Base-by-base conservation (phyloP, 2,888 invertebrate genomes). In the Boloria euphrosyne region DNA sequence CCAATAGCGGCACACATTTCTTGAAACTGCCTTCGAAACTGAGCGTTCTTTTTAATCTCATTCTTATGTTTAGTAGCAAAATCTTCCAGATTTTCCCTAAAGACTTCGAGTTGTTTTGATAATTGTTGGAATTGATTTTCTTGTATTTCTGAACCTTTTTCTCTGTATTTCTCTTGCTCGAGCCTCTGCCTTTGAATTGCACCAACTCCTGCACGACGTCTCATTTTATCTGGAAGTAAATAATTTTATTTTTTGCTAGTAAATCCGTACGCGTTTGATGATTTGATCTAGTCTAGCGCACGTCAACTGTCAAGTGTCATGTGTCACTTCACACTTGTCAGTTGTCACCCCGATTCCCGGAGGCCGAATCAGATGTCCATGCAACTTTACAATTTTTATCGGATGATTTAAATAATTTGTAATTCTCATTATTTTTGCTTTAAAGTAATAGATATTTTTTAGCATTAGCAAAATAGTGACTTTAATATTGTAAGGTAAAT, bases 1-100 rank as follows among this genome's bases (percentile, higher is more conserved):
- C 98, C 99, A 70, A 99, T 99, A 0, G 98, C 97, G 0, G 99
- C 97, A 88, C 99, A 99, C 99, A 99, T 99, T 87, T 98, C 98
- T 79, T 98, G 98, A 83, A 99, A 99, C 86, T 99, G 98, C 62
- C 96, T 93, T 46, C 99, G 94, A 81, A 99, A 99, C 77, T 97
- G 96, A 0, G 98, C 95, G 84, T 99, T 97, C 84, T 98, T 98
- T 74, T 96, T 96, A 53, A 99, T 99, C 81, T 99, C 98, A 75
- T 93, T 96, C 80, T 98, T 97, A 83, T 99, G 98, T 76, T 98
- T 98, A 4, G 96, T 93, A 0, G 99, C 98, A 84, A 99, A 99
- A 75, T 98, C 97, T 85, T 99, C 98, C 49, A 99, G 89, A 82
- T 98, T 98, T 43, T 94, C 94, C 69, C 97, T 95, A 82, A 99